These are phyloP conservation scores for Toxotes lorentzi DNA, from an alignment of 2,797 vertebrate genomes.

Conservation along the genomic window DNA sequence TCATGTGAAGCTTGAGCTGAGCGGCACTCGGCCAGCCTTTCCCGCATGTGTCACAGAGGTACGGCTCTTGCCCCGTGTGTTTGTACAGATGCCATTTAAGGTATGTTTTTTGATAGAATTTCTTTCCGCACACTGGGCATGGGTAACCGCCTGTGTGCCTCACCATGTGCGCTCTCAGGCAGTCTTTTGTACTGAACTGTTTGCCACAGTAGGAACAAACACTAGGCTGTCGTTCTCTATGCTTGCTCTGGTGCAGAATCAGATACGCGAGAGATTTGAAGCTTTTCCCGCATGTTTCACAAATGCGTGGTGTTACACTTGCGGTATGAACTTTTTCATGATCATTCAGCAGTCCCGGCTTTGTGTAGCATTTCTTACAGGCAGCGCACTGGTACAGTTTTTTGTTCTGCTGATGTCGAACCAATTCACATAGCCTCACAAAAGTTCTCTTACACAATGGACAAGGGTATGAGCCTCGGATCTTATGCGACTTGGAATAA, in stretches of 20 bases:
- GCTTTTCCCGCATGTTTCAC: constrained; percentile 42
- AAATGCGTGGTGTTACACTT: neutral
- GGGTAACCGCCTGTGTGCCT: constrained; percentile 46
- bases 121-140: constrained; percentile 43
- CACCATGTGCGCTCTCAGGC: constrained; percentile 45
- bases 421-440: constrained; percentile 36
- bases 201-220: constrained; percentile 52
- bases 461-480: constrained; percentile 41
- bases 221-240: neutral
- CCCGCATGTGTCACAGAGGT: constrained; percentile 54
- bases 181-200: constrained; percentile 40
- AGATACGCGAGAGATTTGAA: constrained; percentile 33
- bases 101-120: constrained; percentile 43
- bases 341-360: constrained; percentile 3
- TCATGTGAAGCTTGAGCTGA: constrained; percentile 48
- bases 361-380: constrained; percentile 48
- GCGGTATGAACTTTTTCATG: constrained; percentile 34
- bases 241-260: constrained; percentile 32
- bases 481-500: constrained; percentile 30
- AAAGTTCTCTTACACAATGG: constrained; percentile 39
- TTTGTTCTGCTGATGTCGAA: constrained; percentile 47
- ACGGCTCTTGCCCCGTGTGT: constrained; percentile 45
- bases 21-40: constrained; percentile 46
- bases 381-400: constrained; percentile 1
- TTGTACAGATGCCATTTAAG: constrained; percentile 55